phyloP scores from a whole-genome alignment of 2,113 vertebrate species.

The Zootoca vivipara region DNA sequence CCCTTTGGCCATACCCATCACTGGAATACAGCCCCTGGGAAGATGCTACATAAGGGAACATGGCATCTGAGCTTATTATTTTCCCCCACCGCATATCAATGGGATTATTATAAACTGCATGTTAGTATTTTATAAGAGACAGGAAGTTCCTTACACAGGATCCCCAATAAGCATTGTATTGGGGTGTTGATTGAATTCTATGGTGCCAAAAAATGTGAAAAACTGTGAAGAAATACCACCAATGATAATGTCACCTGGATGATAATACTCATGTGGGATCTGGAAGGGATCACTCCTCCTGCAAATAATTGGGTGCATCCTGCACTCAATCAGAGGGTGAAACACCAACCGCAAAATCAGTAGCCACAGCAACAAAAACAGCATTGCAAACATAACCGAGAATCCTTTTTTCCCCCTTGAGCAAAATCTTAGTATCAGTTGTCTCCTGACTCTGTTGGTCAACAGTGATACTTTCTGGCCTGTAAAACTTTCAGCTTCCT shows the following conservation, averaged over 20 bases:
- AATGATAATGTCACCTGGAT: background rate
- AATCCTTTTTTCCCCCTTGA: background rate
- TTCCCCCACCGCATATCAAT: too few relatives aligned
- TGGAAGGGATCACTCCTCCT: background rate
- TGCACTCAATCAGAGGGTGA: background rate
- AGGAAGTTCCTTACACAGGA: background rate
- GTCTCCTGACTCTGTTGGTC: background rate
- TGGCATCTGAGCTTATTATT: too few relatives aligned
- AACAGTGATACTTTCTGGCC: background rate
- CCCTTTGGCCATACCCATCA: too few relatives aligned
- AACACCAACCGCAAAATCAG: background rate
- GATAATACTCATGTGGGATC: background rate
- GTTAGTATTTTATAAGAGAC: background rate
- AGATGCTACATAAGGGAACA: too few relatives aligned
- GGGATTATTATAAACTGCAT: too few relatives aligned
- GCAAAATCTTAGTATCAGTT: background rate
- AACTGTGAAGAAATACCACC: background rate
- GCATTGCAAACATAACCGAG: too few relatives aligned
- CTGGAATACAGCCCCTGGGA: too few relatives aligned
- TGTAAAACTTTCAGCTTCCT: background rate
- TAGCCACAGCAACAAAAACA: background rate
- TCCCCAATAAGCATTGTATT: background rate
- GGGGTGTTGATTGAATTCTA: background rate
- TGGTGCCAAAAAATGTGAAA: background rate
- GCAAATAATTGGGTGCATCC: background rate